Conservation (phyloP, 2,113 vertebrate genomes). For the Sylvia atricapilla region DNA sequence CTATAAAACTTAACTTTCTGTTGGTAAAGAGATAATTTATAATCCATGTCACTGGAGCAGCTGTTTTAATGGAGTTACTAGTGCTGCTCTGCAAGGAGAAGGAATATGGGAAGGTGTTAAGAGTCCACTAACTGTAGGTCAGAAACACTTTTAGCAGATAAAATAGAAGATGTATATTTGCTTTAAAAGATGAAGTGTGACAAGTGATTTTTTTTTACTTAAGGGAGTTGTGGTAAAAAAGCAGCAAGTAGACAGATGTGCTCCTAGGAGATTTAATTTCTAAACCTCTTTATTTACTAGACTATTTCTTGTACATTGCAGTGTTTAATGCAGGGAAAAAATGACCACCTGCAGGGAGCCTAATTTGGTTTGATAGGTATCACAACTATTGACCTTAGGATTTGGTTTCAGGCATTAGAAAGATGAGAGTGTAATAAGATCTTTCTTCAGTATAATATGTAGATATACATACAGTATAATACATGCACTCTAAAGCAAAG, state of each 20-base stretch:
- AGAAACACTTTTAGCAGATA: neutral
- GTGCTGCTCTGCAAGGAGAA: neutral
- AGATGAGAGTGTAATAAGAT: neutral
- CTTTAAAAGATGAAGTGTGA: neutral
- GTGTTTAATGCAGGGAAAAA: neutral
- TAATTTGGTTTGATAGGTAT: neutral
- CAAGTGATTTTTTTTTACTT: neutral
- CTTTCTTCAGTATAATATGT: neutral
- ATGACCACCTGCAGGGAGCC: neutral
- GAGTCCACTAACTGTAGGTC: neutral
- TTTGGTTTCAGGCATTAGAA: neutral
- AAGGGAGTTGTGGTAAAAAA: neutral
- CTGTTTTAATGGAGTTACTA: neutral
- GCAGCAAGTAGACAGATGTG: neutral
- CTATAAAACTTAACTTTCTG: neutral
- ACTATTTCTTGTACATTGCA: neutral
- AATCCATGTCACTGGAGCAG: neutral
- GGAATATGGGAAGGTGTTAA: neutral
- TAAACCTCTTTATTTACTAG: neutral
- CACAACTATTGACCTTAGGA: neutral
- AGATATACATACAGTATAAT: fast-evolving
- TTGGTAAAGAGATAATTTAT: neutral
- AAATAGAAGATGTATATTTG: neutral
- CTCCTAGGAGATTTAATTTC: neutral
- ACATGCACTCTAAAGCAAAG: neutral